Evolutionary conservation across 1,140 invertebrate species (phyloP).

Genomic region (Rhynchophorus ferrugineus): DNA sequence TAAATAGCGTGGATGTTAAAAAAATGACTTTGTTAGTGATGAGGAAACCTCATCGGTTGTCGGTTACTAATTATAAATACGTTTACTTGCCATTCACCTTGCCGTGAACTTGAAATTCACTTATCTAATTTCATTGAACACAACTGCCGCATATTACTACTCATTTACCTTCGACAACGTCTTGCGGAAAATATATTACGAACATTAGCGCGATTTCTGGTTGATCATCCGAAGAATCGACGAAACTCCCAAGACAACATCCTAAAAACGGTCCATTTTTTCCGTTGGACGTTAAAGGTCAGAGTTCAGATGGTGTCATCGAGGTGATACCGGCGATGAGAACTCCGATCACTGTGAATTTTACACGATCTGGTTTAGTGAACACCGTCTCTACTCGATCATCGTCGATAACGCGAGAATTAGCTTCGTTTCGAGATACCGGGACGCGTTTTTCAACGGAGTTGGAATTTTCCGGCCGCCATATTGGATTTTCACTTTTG

Average conservation of each 20-base stretch:
- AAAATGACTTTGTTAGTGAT: too few species aligned
- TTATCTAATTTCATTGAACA: slow-evolving; percentile 21
- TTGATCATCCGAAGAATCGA: too few species aligned
- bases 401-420: too few species aligned
- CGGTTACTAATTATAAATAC: slow-evolving; percentile 29
- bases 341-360: neutral
- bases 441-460: slow-evolving; percentile 3
- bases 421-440: neutral
- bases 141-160: slow-evolving; percentile 1
- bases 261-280: neutral
- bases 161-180: slow-evolving; percentile 7
- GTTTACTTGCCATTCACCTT: slow-evolving; percentile 31
- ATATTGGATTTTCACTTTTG: slow-evolving; percentile 43
- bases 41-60: too few species aligned
- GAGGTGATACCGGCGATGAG: slow-evolving; percentile 1
- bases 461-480: slow-evolving; percentile 27
- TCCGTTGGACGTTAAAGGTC: slow-evolving; percentile 29
- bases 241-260: too few species aligned
- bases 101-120: slow-evolving; percentile 38
- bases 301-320: slow-evolving; percentile 32
- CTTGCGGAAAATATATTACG: slow-evolving; percentile 9
- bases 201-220: slow-evolving; percentile 10
- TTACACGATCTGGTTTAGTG: neutral
- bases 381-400: neutral
- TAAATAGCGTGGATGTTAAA: too few species aligned